A percentile compares a stretch with the other conserved stretches of the same genome.
phyloP scores from a whole-genome alignment of 2,888 invertebrate species.

The Asteroscopus sphinx region DNA sequence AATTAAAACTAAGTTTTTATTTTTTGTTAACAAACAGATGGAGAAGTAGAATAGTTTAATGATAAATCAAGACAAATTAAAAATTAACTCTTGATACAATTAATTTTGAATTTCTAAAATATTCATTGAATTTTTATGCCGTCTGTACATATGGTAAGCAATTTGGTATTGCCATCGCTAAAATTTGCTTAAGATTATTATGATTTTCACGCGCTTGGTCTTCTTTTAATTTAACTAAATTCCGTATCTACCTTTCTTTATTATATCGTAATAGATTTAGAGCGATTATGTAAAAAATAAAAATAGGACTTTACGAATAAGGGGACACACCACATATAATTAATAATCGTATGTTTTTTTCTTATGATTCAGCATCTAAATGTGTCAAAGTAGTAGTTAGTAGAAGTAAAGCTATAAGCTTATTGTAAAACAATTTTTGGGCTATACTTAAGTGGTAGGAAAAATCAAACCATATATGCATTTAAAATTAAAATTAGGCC shows the following conservation, averaged over 20 bases:
- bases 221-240: too few species aligned
- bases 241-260: slow-evolving; percentile 14
- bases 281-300: not conserved
- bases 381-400: slow-evolving; percentile 33
- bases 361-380: slow-evolving; percentile 32
- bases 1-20: too few species aligned
- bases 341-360: slow-evolving; percentile 40
- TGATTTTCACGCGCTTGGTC: too few species aligned
- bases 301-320: slow-evolving; percentile 24
- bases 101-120: too few species aligned
- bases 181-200: too few species aligned
- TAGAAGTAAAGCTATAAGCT: slow-evolving; percentile 42
- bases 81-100: too few species aligned
- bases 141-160: too few species aligned
- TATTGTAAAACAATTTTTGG: slow-evolving; percentile 14
- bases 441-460: slow-evolving; percentile 30
- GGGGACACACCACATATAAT: slow-evolving; percentile 16
- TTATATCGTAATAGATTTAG: not conserved
- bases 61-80: too few species aligned
- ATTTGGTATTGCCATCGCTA: too few species aligned
- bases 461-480: slow-evolving; percentile 16
- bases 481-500: slow-evolving; percentile 13
- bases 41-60: too few species aligned
- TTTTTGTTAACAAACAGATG: too few species aligned
- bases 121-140: too few species aligned